These are phyloP conservation scores for Ptilodon capucinus DNA, from an alignment of 2,888 invertebrate species.

Conservation along the genomic window DNA sequence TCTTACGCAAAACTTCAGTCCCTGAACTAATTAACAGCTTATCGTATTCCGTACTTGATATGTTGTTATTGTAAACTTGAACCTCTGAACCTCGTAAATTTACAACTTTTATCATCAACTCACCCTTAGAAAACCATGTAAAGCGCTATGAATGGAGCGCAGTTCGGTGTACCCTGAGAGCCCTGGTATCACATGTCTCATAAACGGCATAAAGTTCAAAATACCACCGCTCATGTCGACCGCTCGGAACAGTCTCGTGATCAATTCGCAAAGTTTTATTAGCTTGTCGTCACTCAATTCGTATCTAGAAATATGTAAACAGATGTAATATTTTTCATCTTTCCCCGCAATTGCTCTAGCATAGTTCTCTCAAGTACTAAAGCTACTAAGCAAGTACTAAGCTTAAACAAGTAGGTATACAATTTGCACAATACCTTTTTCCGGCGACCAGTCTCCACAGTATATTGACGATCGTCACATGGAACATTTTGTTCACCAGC, in stretches of 20 bases:
- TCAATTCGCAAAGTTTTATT: constrained; percentile 76
- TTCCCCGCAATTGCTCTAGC: too few relatives aligned
- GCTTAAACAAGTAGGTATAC: too few relatives aligned
- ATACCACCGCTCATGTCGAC: constrained; percentile 88
- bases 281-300: constrained; percentile 82
- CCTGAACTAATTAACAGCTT: constrained; percentile 32
- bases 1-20: constrained; percentile 24
- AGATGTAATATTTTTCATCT: not conserved
- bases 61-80: constrained; percentile 28
- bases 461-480: constrained; percentile 86
- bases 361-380: too few relatives aligned
- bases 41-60: constrained; percentile 19
- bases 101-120: constrained; percentile 23
- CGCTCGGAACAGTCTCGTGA: constrained; percentile 84
- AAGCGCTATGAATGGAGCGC: constrained; percentile 66
- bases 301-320: constrained; percentile 60
- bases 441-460: constrained; percentile 88
- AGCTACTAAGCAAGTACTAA: too few relatives aligned
- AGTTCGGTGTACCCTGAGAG: constrained; percentile 84
- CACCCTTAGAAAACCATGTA: constrained; percentile 83
- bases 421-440: constrained; percentile 72
- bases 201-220: constrained; percentile 86
- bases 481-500: constrained; percentile 81
- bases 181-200: constrained; percentile 85
- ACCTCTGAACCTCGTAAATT: constrained; percentile 19